These are phyloP conservation scores for Deroplatys truncata DNA, from an alignment of 2,888 invertebrate species.

Conservation along the genomic window DNA sequence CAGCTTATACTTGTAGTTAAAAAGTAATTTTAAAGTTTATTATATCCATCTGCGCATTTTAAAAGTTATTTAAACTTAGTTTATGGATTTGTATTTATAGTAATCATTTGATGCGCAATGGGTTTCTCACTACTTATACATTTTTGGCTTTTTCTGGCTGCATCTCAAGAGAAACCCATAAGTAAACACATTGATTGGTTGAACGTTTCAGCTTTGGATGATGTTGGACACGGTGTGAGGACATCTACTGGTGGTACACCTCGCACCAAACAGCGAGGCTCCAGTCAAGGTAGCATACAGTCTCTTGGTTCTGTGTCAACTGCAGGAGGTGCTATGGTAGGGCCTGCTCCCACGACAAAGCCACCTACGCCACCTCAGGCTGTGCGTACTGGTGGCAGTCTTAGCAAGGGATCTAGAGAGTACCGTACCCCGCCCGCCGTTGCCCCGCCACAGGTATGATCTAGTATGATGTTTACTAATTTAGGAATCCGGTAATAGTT, in stretches of 20 bases:
- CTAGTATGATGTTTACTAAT: background rate
- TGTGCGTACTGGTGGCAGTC: constrained; percentile 54
- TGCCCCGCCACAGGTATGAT: constrained; percentile 81
- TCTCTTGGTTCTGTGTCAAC: constrained; percentile 46
- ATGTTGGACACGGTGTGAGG: constrained; percentile 88
- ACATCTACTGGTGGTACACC: constrained; percentile 54
- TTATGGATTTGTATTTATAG: too few species aligned
- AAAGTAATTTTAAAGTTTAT: too few species aligned
- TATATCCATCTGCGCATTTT: too few species aligned
- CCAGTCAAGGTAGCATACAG: constrained; percentile 61
- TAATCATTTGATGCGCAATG: too few species aligned
- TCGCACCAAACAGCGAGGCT: constrained; percentile 70
- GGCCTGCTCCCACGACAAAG: constrained; percentile 89
- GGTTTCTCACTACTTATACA: too few species aligned
- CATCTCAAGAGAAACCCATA: too few species aligned
- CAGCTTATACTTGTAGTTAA: too few species aligned
- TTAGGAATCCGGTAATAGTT: background rate
- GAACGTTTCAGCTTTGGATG: constrained; percentile 68
- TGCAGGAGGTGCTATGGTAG: constrained; percentile 52
- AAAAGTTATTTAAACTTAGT: too few species aligned
- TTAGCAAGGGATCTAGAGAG: constrained; percentile 62
- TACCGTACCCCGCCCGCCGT: constrained; percentile 95
- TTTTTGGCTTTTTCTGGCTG: too few species aligned
- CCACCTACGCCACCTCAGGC: constrained; percentile 93
- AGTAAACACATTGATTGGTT: background rate